These are phyloP conservation scores for Leptinotarsa rubiginosa DNA, from an alignment of 2,888 invertebrate genomes.

Conservation along the genomic window DNA sequence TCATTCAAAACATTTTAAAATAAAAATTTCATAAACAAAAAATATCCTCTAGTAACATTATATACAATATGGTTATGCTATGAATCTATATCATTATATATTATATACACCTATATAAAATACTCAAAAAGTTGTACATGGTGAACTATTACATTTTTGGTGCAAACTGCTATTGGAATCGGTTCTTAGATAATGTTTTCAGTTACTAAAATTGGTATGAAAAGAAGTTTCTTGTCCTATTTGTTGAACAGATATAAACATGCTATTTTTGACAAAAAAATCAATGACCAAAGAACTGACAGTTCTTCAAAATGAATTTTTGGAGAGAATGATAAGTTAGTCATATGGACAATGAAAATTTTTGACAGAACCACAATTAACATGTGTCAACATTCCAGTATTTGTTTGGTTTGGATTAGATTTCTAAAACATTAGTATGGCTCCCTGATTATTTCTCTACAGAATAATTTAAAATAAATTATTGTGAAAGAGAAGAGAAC, in stretches of 20 bases:
- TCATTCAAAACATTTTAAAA: not conserved
- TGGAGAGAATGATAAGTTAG: no score
- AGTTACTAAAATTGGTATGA: not conserved
- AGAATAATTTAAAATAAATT: not conserved
- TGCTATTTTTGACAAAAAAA: no score
- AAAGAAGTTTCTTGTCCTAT: no score
- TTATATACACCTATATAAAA: not conserved
- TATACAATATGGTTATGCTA: not conserved
- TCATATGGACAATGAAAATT: no score
- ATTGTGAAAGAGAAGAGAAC: slow-evolving; percentile 2
- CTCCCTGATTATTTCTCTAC: not conserved
- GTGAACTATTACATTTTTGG: not conserved
- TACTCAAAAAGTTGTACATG: not conserved
- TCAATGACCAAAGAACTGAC: no score
- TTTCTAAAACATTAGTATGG: not conserved
- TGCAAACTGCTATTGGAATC: not conserved
- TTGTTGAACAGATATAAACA: no score
- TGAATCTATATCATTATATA: slow-evolving; percentile 2
- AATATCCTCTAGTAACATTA: slow-evolving; percentile 3
- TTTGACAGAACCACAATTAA: not conserved
- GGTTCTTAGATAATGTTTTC: not conserved
- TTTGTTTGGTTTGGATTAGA: not conserved
- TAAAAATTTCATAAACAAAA: not conserved
- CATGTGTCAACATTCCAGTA: not conserved
- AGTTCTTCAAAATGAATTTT: no score